A percentile compares a stretch with the other conserved stretches of the same genome.
phyloP scores from a whole-genome alignment of 2,113 vertebrate species.

The Thomomys bottae region DNA sequence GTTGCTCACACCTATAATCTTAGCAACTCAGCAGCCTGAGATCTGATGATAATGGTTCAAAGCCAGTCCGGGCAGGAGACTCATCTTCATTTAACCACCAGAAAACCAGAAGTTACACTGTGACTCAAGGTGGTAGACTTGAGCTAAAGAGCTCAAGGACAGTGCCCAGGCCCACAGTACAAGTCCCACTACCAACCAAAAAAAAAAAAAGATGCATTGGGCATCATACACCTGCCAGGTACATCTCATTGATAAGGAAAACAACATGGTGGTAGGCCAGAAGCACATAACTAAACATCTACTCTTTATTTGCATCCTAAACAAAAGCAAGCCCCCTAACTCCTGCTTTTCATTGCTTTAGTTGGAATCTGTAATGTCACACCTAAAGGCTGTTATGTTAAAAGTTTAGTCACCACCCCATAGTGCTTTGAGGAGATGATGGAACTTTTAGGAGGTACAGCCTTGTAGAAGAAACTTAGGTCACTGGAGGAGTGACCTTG shows the following conservation, averaged over 20 bases:
- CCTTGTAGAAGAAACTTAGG: background rate
- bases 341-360: background rate
- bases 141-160: no score
- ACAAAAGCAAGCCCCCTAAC: background rate
- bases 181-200: no score
- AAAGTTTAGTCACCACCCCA: background rate
- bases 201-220: background rate
- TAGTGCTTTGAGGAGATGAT: background rate
- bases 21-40: no score
- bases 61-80: no score
- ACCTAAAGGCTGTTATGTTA: background rate
- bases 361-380: no score
- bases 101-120: no score
- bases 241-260: background rate
- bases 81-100: no score
- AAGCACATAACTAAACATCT: background rate
- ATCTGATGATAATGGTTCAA: no score
- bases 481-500: background rate
- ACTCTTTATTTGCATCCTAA: no score
- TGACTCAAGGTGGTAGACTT: no score
- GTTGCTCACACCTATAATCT: no score
- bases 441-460: background rate
- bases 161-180: no score
- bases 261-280: accelerated
- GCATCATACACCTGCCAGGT: background rate